Base-by-base conservation (phyloP, 2,797 vertebrate species). In the Orientallactaga sibirica region DNA sequence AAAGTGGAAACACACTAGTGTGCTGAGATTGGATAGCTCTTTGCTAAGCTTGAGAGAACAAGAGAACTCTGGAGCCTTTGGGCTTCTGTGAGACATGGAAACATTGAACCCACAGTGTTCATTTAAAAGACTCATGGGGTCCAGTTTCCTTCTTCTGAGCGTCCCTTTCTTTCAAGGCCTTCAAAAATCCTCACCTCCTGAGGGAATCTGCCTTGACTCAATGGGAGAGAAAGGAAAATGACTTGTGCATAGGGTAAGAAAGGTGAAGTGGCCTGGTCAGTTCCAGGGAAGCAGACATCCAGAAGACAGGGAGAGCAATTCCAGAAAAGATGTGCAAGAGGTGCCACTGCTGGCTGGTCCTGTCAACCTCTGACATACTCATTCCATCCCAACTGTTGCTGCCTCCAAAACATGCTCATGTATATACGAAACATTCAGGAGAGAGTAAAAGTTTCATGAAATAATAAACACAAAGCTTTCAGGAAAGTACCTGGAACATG, bases 161-260 rank as follows among this genome's bases (percentile, higher is more conserved):
- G 71, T 74, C 55, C 7, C 37, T 61, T 70, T 84, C 83, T 71
- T 41, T 48, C 41, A 93, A 76, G 4, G 5, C 37, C 14, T n/a
- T 37, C 20, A 41, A 37, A 61, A 67, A 62, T 5, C 8, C 6
- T 22, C 33, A 25, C 4, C 76, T 77, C 33, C 20, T 41, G 25
- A 85, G 52, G 18, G 6, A 77, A 15, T 37, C 58, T 48, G 9
- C 20, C 22, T 86, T 33, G 6, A 12, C 29, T 20, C 1, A 7
- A 20, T 19, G 15, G 66, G 67, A 75, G 22, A 8, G 7, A 61
- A 71, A 71, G n/a, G 43, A 27, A 18, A 33, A 24, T 61, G 68
- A 4, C 0, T 1, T 24, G n/a, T 25, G 2, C 18, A n/a, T 0
- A 66, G n/a, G 37, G 8, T 10, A 67, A 80, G 43, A 12, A 27